Evolutionary conservation across 2,797 vertebrate species (phyloP), one percentile per base, ranked within the genome.

Genomic region (Crypturellus tataupa): DNA sequence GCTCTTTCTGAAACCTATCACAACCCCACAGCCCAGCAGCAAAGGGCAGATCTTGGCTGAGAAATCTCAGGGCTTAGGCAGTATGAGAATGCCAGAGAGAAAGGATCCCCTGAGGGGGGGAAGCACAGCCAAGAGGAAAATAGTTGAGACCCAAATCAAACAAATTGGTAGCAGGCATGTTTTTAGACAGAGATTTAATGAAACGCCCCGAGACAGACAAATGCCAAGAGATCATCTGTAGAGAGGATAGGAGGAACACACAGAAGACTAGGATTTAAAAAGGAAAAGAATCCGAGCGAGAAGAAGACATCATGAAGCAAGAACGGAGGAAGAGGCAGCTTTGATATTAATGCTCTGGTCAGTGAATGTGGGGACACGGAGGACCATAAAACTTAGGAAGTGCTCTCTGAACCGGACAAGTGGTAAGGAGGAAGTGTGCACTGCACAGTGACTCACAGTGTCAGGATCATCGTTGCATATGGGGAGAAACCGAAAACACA

Each of bases 171-270:
- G 24, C 6, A 58, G 10, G 19, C 33, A 53, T 18, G 29, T 49
- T 64, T 68, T 11, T 0, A 72, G 18, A 68, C 3, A 72, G 1
- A 1, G 6, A 46, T 44, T 64, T 71, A 68, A 5, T 7, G 6
- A 86, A 70, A 4, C 3, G 2, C 47, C 24, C 39, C 18, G 51
- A 31, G 21, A 18, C 31, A 46, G 14, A 65, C 33, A 69, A 37
- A 40, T 23, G 14, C 39, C 19, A 70, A 20, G 27, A 40, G 37
- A 40, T 35, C 27, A 12, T 51, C 53, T 55, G 49, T 39, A 80
- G 20, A 80, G 60, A 68, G 17, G 93, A 75, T 1, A 1, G 8
- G 0, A 80, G 18, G 46, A 89, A 80, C 1, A 3, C 37, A 39
- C 0, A 0, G 16, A 46, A 9, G 4, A 4, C 63, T 27, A 80